Evolutionary conservation across 1,140 invertebrate species (phyloP), one percentile per base, ranked within the genome.

Genomic region (Danaus melanippus): DNA sequence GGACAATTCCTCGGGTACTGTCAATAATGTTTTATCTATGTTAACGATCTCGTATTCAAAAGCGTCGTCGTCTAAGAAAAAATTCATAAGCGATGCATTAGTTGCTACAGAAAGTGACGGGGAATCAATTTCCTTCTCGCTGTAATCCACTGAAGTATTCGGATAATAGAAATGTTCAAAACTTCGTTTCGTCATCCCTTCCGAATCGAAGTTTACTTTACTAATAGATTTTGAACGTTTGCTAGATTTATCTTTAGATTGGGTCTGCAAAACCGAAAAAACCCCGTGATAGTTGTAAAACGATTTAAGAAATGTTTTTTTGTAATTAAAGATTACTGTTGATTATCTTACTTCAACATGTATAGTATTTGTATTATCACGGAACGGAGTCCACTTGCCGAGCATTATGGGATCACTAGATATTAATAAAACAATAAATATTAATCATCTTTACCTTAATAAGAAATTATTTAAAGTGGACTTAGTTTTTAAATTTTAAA

Each of bases 11-110:
- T 71, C 67, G 2, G 72, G 73, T 9, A 80, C 50, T 10, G 55
- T 63, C 1, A 84, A 53, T 41, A 82, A 54, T 7, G 52, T 66
- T 1, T 62, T 58, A 55, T 84, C 76, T 46, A 84, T 84, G 51
- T 84, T 84, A 12, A 84, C 71, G 12, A 84, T 84, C 6, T 84
- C 81, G 48, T 84, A 84, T 39, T 84, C 81, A 43, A 84, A 77
- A 1, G 81, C 66, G 47, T 84, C 81, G 12, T 71, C 81, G 0
- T 79, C 81, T 0, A 84, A 42, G 7, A 79, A 47, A 8, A 67
- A 57, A 9, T 64, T 62, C 1, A 71, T 9, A 60, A 44, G n/a
- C 39, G 51, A 41, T 12, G 9, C 56, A n/a, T 17, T 52, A 42
- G 12, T 45, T 8, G 58, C 42, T 41, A 32, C 57, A 46, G 66